These are phyloP conservation scores for Cataglyphis rosenhaueri DNA, from an alignment of 2,888 invertebrate species.

Conservation along the genomic window DNA sequence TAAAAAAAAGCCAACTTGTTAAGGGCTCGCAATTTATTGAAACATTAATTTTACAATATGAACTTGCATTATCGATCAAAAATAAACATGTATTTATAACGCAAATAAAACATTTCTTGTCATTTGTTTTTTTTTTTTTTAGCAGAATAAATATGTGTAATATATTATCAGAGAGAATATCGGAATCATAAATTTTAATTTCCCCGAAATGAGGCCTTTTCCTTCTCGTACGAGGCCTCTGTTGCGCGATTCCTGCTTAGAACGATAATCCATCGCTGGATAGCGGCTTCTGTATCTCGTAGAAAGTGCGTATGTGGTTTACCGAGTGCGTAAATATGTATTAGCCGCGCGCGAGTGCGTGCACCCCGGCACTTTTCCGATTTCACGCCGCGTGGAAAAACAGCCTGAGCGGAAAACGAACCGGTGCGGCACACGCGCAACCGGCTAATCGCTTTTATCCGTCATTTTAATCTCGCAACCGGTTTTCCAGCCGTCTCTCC, in stretches of 20 bases:
- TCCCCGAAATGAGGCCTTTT: too few relatives aligned
- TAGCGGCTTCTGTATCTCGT: conserved; percentile 1
- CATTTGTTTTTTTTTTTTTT: neutral
- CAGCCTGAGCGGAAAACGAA: conserved; percentile 51
- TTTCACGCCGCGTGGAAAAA: conserved; percentile 52
- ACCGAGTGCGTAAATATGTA: conserved; percentile 51
- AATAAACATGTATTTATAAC: neutral
- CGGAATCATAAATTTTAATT: neutral
- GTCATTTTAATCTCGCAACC: conserved; percentile 57
- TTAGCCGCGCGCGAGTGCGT: conserved; percentile 47
- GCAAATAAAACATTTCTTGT: neutral
- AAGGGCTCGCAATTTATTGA: neutral
- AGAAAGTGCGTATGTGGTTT: conserved; percentile 37
- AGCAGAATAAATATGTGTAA: neutral
- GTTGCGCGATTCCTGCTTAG: conserved; percentile 2
- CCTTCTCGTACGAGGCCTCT: neutral
- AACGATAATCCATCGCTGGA: conserved; percentile 10
- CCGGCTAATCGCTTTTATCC: conserved; percentile 45
- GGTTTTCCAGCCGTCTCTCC: conserved; percentile 55
- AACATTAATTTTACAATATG: neutral
- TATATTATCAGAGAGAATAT: too few relatives aligned
- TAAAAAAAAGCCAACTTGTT: neutral
- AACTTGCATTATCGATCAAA: neutral
- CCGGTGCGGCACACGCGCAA: conserved; percentile 48
- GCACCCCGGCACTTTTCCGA: conserved; percentile 47